A percentile compares a stretch with the other conserved stretches of the same genome.
These are phyloP conservation scores for Boloria selene DNA, from an alignment of 2,888 invertebrate genomes.

Conservation along the genomic window DNA sequence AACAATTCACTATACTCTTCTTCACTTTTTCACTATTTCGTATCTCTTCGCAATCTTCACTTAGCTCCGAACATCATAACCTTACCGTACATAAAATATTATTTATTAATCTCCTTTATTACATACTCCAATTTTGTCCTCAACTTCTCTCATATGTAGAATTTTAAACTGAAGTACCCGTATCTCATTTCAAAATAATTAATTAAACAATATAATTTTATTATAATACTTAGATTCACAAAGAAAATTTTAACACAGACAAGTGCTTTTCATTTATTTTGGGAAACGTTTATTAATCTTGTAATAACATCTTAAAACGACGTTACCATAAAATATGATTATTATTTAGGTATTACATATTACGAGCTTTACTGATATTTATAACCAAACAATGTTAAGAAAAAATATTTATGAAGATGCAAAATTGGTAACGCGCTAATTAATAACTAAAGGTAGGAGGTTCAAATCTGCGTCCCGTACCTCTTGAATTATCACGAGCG, in stretches of 20 bases:
- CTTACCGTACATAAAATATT: neutral
- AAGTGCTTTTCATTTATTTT: conserved; percentile 19
- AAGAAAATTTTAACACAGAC: conserved; percentile 11
- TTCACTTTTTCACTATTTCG: too few relatives aligned
- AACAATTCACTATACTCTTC: too few relatives aligned
- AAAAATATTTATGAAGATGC: too few relatives aligned
- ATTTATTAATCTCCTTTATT: neutral
- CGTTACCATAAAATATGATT: neutral
- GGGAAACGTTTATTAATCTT: conserved; percentile 18
- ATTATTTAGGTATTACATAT: too few relatives aligned
- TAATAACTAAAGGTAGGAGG: too few relatives aligned
- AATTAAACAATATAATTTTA: conserved; percentile 8
- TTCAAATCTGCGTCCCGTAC: too few relatives aligned
- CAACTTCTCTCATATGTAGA: conserved; percentile 1
- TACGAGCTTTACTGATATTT: too few relatives aligned
- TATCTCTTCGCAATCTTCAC: too few relatives aligned
- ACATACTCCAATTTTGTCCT: neutral
- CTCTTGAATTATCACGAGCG: too few relatives aligned
- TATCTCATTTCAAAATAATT: conserved; percentile 9
- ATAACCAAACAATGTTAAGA: too few relatives aligned
- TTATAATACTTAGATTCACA: conserved; percentile 11
- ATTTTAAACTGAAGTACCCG: neutral
- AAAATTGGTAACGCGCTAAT: too few relatives aligned
- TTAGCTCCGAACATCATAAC: too few relatives aligned
- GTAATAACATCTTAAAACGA: conserved; percentile 5